These are phyloP conservation scores for Solenodon paradoxus DNA, from an alignment of 2,113 vertebrate species.

Conservation along the genomic window DNA sequence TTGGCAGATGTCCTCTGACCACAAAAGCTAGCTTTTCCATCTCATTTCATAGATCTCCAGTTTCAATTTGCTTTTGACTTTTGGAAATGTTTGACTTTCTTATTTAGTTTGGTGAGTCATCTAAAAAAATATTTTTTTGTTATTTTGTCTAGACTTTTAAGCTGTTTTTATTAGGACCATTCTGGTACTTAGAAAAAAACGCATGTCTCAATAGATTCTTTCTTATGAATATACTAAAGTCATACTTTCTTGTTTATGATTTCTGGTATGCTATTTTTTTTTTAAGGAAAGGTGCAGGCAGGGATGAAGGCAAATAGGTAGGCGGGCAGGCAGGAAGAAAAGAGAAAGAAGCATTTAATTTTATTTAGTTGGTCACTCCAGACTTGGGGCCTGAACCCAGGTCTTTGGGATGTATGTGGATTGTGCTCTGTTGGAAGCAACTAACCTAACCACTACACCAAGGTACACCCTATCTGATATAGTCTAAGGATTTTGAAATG, in stretches of 20 bases:
- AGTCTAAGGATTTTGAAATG: not conserved
- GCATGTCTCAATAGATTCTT: not conserved
- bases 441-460: no score
- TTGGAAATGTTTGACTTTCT: conserved; percentile 36
- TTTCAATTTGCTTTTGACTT: not conserved
- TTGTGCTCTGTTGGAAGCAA: no score
- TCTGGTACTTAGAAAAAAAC: not conserved
- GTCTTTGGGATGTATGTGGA: no score
- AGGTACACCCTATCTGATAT: no score
- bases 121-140: conserved; percentile 44
- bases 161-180: not conserved
- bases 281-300: no score
- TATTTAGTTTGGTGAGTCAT: conserved; percentile 48
- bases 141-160: not conserved
- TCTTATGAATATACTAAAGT: not conserved
- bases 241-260: not conserved
- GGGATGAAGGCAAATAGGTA: no score
- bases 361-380: no score
- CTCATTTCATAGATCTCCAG: not conserved
- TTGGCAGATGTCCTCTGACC: not conserved
- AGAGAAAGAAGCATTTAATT: no score
- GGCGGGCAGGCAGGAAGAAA: no score
- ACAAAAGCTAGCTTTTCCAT: not conserved
- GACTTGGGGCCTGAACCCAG: no score
- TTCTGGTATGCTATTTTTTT: no score